Evolutionary conservation across 2,888 invertebrate genomes (phyloP).

Genomic region (Ametastegia equiseti): DNA sequence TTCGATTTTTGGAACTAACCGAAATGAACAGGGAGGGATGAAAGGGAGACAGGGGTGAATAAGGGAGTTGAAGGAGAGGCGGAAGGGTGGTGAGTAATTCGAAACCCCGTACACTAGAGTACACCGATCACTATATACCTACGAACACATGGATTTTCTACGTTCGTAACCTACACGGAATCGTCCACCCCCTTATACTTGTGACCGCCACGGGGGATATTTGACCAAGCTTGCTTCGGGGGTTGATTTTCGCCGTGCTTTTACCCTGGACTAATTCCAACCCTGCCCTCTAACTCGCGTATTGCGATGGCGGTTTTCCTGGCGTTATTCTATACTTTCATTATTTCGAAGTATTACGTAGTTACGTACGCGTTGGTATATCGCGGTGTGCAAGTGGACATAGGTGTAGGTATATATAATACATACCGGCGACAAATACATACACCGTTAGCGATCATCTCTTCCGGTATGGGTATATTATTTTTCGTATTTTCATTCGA

Average conservation of each 20-base stretch:
- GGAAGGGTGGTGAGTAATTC: constrained; percentile 49
- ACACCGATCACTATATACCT: neutral
- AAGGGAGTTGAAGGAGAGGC: constrained; percentile 31
- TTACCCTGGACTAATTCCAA: constrained; percentile 23
- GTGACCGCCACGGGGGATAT: constrained; percentile 41
- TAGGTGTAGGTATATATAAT: neutral
- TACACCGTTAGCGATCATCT: neutral
- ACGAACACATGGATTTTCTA: constrained; percentile 11
- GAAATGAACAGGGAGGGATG: neutral
- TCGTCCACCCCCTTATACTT: constrained; percentile 58
- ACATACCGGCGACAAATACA: neutral
- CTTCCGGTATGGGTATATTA: neutral
- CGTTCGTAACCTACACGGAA: constrained; percentile 49
- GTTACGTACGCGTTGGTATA: too few species aligned
- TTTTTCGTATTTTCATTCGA: neutral
- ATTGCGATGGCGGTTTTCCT: constrained; percentile 43
- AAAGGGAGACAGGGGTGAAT: constrained; percentile 19
- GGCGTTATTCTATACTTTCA: constrained; percentile 4
- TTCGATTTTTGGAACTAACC: constrained; percentile 35
- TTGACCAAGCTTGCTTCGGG: constrained; percentile 43
- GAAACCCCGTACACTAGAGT: constrained; percentile 40
- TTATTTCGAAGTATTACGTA: neutral
- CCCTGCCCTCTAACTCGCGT: constrained; percentile 22
- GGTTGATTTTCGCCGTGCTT: constrained; percentile 35
- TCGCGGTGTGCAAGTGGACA: too few species aligned